These are phyloP conservation scores for Pelecanus crispus DNA, from an alignment of 2,113 vertebrate genomes.

Conservation along the genomic window DNA sequence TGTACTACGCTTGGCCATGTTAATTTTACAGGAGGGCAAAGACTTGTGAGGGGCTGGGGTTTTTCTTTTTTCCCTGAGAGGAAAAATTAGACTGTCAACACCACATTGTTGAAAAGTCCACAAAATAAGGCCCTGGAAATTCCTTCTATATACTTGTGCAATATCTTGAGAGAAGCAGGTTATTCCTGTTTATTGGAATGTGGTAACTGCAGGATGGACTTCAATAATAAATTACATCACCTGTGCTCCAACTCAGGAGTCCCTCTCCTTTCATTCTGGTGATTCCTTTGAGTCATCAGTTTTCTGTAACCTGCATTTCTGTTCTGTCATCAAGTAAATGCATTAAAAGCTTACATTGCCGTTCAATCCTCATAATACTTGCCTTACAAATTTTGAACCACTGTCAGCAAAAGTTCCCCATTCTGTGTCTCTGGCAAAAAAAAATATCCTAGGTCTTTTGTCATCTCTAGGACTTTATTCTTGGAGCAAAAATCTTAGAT, in stretches of 20 bases:
- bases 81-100: neutral
- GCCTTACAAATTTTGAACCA: neutral
- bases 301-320: conserved; percentile 12
- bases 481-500: neutral
- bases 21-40: neutral
- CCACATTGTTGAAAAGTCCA: neutral
- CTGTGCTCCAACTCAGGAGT: neutral
- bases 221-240: neutral
- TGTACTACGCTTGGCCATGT: neutral
- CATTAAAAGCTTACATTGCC: neutral
- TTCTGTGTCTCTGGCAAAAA: neutral
- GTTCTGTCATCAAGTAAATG: neutral
- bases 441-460: neutral
- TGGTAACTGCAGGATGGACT: neutral
- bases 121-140: neutral
- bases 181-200: neutral
- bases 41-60: neutral
- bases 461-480: neutral
- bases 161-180: neutral
- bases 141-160: neutral
- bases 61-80: neutral
- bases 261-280: neutral
- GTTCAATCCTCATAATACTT: neutral
- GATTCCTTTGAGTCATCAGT: neutral
- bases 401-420: neutral